These are phyloP conservation scores for Phacellophora camtschatica DNA, from an alignment of 30 jellyfish, hydroid and myxozoan species.

Conservation along the genomic window DNA sequence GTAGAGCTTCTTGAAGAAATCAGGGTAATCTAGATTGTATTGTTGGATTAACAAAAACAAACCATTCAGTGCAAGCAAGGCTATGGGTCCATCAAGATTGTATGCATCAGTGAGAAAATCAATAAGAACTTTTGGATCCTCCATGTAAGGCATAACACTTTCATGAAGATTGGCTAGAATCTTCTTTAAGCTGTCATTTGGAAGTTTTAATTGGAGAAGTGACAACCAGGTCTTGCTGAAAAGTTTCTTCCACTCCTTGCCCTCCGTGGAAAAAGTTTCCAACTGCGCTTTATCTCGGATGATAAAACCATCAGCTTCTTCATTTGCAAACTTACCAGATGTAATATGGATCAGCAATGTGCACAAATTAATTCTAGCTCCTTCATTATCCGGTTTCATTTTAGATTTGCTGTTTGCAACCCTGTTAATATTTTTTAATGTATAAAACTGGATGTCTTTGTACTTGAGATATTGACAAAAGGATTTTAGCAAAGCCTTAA, in stretches of 20 bases:
- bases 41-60: constrained; percentile 72
- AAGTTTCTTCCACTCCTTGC: constrained; percentile 26
- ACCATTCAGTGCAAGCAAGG: constrained; percentile 91
- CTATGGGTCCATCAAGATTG: constrained; percentile 84
- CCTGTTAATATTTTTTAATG: constrained; percentile 9
- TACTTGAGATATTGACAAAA: not conserved
- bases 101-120: constrained; percentile 92
- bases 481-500: not conserved
- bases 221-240: constrained; percentile 76
- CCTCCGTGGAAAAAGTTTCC: not conserved
- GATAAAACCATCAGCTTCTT: not conserved
- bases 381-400: not conserved
- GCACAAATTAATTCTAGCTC: not conserved
- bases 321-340: not conserved
- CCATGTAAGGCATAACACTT: constrained; percentile 76
- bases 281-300: not conserved
- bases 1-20: constrained; percentile 86
- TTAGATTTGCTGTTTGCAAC: not conserved
- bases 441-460: constrained; percentile 48
- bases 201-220: constrained; percentile 47
- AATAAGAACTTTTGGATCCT: constrained; percentile 80
- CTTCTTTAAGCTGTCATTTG: constrained; percentile 48
- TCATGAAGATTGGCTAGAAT: constrained; percentile 73
- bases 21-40: constrained; percentile 89
- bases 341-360: constrained; percentile 4